Evolutionary conservation across 2,888 invertebrate genomes (phyloP).

Genomic region (Drosophila atripex): DNA sequence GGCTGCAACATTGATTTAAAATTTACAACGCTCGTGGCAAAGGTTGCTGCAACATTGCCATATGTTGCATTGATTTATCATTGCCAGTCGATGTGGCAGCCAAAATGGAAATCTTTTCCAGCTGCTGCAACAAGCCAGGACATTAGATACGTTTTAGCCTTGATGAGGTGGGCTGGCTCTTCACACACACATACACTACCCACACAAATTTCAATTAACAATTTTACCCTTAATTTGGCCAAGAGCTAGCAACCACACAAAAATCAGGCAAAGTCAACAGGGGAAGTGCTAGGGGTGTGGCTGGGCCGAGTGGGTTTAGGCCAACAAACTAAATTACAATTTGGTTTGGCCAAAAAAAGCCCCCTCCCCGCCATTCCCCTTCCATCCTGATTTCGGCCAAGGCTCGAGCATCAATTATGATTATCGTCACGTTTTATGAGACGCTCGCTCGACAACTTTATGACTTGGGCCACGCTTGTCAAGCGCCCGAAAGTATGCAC

Average conservation of each 20-base stretch:
- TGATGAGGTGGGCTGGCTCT: constrained; percentile 4
- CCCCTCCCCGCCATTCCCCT: neutral
- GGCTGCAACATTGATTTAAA: constrained; percentile 77
- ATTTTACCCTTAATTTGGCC: constrained; percentile 77
- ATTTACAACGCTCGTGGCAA: constrained; percentile 76
- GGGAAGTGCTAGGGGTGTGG: neutral
- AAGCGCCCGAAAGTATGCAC: constrained; percentile 67
- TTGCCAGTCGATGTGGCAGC: constrained; percentile 51
- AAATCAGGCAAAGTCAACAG: constrained; percentile 34
- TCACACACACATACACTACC: constrained; percentile 2
- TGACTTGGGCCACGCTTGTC: constrained; percentile 71
- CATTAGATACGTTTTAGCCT: constrained; percentile 58
- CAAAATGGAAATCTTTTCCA: constrained; percentile 66
- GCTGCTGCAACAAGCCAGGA: constrained; percentile 47
- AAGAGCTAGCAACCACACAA: constrained; percentile 47
- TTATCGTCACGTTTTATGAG: constrained; percentile 84
- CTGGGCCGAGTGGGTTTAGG: constrained; percentile 52
- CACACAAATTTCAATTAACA: constrained; percentile 77
- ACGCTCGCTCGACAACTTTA: constrained; percentile 83
- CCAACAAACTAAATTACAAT: constrained; percentile 73
- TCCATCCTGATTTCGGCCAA: neutral
- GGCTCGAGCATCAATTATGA: constrained; percentile 83
- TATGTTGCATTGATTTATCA: constrained; percentile 81
- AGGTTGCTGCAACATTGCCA: constrained; percentile 74
- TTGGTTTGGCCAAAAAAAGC: constrained; percentile 46